A percentile compares a stretch with the other conserved stretches of the same genome.
Conservation (phyloP, 2,113 vertebrate genomes). For the Nipponia nippon region DNA sequence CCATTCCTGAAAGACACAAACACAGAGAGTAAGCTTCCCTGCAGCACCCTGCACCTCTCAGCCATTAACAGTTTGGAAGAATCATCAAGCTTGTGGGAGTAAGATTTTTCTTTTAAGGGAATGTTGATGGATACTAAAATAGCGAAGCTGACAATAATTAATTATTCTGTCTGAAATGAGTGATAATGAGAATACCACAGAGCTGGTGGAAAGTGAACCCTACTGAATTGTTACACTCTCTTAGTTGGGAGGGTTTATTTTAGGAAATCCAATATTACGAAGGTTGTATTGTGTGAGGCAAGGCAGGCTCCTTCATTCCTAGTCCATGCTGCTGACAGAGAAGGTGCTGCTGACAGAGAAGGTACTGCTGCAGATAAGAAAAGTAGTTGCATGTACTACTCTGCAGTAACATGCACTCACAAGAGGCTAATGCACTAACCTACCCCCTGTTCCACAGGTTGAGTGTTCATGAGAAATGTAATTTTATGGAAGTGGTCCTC, state of each 20-base stretch:
- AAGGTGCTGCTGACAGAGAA: background rate
- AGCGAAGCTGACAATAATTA: background rate
- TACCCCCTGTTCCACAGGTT: background rate
- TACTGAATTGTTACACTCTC: background rate
- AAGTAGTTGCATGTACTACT: background rate
- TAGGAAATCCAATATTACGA: background rate
- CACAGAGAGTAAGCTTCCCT: background rate
- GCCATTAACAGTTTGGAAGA: background rate
- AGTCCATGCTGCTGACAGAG: background rate
- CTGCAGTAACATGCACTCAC: background rate
- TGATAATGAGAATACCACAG: background rate
- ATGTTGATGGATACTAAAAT: no score
- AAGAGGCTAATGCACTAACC: background rate
- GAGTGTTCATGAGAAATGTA: background rate
- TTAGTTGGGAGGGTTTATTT: background rate
- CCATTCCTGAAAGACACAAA: slow-evolving; percentile 74
- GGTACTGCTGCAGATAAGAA: background rate
- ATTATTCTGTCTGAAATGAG: background rate
- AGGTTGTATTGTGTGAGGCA: background rate
- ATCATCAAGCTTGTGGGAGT: background rate
- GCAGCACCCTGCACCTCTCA: rapidly evolving
- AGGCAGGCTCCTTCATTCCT: background rate
- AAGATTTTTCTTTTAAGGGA: background rate
- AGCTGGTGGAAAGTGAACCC: background rate
- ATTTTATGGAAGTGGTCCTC: background rate